Conservation (phyloP, 1,140 invertebrate species). For the Leptestheria dahalacensis region DNA sequence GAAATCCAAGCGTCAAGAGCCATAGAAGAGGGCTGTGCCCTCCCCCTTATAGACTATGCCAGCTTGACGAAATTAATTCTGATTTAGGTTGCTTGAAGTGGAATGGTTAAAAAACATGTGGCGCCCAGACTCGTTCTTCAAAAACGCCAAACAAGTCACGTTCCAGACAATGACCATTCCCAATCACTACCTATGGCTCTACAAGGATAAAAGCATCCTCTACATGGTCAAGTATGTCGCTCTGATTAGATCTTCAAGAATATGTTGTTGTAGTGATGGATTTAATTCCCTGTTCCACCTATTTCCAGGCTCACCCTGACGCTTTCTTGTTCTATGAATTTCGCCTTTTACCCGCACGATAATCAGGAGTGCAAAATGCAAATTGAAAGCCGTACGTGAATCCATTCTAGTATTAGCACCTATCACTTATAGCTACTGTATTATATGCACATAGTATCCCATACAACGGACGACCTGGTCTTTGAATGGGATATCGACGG, state of each 20-base stretch:
- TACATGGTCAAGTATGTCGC: constrained; percentile 29
- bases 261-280: background rate
- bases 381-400: constrained; percentile 74
- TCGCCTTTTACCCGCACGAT: constrained; percentile 78
- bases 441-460: constrained; percentile 46
- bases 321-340: constrained; percentile 80
- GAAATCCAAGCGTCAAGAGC: background rate
- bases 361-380: constrained; percentile 80
- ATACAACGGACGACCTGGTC: constrained; percentile 77
- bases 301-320: constrained; percentile 49
- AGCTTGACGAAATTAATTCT: too few species aligned
- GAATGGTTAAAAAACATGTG: constrained; percentile 82
- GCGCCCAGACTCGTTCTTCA: constrained; percentile 46
- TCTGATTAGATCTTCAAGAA: too few species aligned
- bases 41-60: too few species aligned
- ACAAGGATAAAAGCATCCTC: constrained; percentile 25
- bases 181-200: constrained; percentile 45
- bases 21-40: too few species aligned
- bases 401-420: background rate
- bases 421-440: background rate
- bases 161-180: constrained; percentile 88
- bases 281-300: background rate
- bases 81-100: constrained; percentile 54
- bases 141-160: constrained; percentile 66
- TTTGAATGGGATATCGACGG: constrained; percentile 77